Percentiles rank a stretch among this genome's conserved stretches.
Evolutionary conservation across 1,140 invertebrate species (phyloP).

Genomic region (Daktulosphaira vitifoliae): DNA sequence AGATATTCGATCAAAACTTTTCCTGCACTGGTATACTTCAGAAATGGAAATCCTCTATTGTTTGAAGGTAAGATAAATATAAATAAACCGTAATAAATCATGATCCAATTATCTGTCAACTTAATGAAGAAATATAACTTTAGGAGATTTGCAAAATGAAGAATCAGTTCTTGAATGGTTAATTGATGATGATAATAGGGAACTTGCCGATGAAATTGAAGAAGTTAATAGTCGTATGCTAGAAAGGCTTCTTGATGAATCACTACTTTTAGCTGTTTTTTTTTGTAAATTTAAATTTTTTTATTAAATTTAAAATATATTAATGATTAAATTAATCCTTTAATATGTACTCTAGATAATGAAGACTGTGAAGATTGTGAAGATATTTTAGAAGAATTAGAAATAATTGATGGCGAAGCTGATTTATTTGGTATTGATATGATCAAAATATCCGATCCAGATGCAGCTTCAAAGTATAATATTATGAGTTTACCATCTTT

Average conservation of each 20-base stretch:
- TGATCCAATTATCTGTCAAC: background rate
- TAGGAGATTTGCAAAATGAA: slow-evolving; percentile 82
- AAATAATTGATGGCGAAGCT: slow-evolving; percentile 88
- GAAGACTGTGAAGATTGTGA: slow-evolving; percentile 85
- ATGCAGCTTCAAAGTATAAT: slow-evolving; percentile 71
- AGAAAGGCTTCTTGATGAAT: slow-evolving; percentile 74
- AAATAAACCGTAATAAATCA: background rate
- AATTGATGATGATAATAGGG: slow-evolving; percentile 86
- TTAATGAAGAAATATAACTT: background rate
- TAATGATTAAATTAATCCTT: background rate
- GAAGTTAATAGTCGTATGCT: slow-evolving; percentile 85
- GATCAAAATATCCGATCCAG: slow-evolving; percentile 80
- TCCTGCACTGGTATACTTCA: slow-evolving; percentile 84
- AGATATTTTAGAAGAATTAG: slow-evolving; percentile 75
- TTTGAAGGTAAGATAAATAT: slow-evolving; percentile 59
- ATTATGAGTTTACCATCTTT: slow-evolving; percentile 75
- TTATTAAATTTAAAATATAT: background rate
- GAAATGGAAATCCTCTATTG: slow-evolving; percentile 85
- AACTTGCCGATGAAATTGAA: slow-evolving; percentile 89
- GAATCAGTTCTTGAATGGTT: slow-evolving; percentile 86
- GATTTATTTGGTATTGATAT: slow-evolving; percentile 90
- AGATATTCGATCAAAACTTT: slow-evolving; percentile 92
- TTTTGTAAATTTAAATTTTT: slow-evolving; percentile 59
- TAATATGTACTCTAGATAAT: slow-evolving; percentile 57
- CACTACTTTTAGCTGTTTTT: slow-evolving; percentile 80